These are phyloP conservation scores for Cheilinus undulatus DNA, from an alignment of 2,113 vertebrate species.

Conservation along the genomic window DNA sequence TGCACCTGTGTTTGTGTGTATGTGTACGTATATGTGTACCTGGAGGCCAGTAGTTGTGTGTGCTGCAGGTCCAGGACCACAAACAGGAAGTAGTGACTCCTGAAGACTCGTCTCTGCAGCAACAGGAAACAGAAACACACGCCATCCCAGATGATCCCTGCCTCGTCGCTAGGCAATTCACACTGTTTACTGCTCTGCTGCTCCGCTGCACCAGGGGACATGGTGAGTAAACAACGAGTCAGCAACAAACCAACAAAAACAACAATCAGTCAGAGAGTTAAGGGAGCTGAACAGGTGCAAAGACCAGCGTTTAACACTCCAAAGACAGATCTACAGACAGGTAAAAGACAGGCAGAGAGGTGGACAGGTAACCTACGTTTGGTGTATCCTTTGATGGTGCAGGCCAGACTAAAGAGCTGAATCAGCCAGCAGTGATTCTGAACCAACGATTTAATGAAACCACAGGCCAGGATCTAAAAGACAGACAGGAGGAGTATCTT, in stretches of 20 bases:
- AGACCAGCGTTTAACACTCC: too few species aligned
- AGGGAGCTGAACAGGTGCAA: too few species aligned
- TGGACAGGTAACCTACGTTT: constrained; percentile 84
- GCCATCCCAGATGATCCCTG: constrained; percentile 97
- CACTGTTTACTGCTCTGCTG: constrained; percentile 82
- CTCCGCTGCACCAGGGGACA: constrained; percentile 74
- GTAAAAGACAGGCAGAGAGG: background rate
- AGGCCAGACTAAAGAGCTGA: constrained; percentile 94
- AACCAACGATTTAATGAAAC: constrained; percentile 91
- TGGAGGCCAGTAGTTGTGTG: constrained; percentile 94
- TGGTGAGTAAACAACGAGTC: background rate
- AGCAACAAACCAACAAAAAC: background rate
- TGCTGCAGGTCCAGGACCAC: constrained; percentile 95
- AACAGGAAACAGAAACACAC: constrained; percentile 95
- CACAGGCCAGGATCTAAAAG: constrained; percentile 92
- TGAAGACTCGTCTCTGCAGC: constrained; percentile 95
- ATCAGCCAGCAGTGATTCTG: constrained; percentile 94
- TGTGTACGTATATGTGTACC: constrained; percentile 78
- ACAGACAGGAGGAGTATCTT: too few species aligned
- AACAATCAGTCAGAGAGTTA: background rate
- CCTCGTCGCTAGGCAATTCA: constrained; percentile 93
- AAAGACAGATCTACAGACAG: background rate
- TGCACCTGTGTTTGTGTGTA: background rate
- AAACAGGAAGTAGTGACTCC: constrained; percentile 96
- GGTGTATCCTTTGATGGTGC: constrained; percentile 94